Conservation (phyloP, 2,888 invertebrate species). For the Entomobrya multifasciata region DNA sequence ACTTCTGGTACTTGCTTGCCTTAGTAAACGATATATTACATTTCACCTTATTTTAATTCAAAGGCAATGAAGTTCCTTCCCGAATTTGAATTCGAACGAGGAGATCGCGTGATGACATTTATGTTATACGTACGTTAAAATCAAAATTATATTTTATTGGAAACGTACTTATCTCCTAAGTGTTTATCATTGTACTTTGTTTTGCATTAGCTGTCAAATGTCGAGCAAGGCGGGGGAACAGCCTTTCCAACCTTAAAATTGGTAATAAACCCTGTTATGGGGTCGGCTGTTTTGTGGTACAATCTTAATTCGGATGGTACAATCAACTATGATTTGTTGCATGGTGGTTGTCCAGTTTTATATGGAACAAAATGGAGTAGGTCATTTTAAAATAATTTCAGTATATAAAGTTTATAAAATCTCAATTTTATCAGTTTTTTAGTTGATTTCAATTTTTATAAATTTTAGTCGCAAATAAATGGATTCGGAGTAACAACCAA, state of each 20-base stretch:
- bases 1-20: too few relatives aligned
- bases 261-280: constrained; percentile 80
- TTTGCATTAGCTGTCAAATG: background rate
- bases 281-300: constrained; percentile 82
- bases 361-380: constrained; percentile 82
- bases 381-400: too few relatives aligned
- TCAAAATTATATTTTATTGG: too few relatives aligned
- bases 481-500: constrained; percentile 83
- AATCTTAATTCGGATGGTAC: constrained; percentile 82
- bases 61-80: constrained; percentile 28
- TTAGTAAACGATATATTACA: too few relatives aligned
- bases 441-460: too few relatives aligned
- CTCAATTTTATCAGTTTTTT: too few relatives aligned
- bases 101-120: constrained; percentile 80
- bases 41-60: too few relatives aligned
- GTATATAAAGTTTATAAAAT: too few relatives aligned
- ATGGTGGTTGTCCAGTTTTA: constrained; percentile 83
- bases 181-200: background rate
- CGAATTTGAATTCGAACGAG: constrained; percentile 68
- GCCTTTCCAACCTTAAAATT: constrained; percentile 77
- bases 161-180: background rate
- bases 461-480: constrained; percentile 82
- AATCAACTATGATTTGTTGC: constrained; percentile 81
- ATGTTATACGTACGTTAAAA: constrained; percentile 80
- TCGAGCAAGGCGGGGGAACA: too few relatives aligned